Evolutionary conservation across 2,113 vertebrate species (phyloP).

Genomic region (Esox niger): DNA sequence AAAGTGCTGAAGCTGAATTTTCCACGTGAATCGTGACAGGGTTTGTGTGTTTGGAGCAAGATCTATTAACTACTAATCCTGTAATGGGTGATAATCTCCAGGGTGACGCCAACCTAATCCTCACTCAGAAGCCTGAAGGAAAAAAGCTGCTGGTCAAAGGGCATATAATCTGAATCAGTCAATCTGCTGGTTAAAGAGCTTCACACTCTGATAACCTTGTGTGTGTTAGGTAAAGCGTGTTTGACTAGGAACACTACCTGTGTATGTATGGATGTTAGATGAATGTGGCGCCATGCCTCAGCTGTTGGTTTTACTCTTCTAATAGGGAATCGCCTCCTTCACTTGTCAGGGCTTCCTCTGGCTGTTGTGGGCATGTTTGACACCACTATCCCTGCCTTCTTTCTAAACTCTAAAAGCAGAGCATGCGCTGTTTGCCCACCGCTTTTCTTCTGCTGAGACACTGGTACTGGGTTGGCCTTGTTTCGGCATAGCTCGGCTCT

Average conservation of each 20-base stretch:
- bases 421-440: constrained; percentile 39
- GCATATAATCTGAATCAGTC: background rate
- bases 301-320: background rate
- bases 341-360: constrained; percentile 27
- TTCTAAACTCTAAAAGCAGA: constrained; percentile 24
- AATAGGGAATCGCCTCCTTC: background rate
- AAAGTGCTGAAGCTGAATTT: too few relatives aligned
- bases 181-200: background rate
- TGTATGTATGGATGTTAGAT: background rate
- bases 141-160: constrained; percentile 18
- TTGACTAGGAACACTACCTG: background rate
- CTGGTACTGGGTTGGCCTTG: background rate
- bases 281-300: background rate
- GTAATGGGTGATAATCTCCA: constrained; percentile 13
- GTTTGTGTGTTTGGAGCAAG: too few relatives aligned
- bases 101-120: constrained; percentile 34
- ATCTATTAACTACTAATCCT: constrained; percentile 50
- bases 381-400: constrained; percentile 17
- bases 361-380: constrained; percentile 30
- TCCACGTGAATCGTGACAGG: too few relatives aligned
- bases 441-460: constrained; percentile 19
- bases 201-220: background rate
- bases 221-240: background rate
- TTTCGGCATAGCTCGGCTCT: background rate
- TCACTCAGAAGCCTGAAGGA: constrained; percentile 23